phyloP scores from a whole-genome alignment of 2,113 vertebrate species.

The Fukomys damarensis region DNA sequence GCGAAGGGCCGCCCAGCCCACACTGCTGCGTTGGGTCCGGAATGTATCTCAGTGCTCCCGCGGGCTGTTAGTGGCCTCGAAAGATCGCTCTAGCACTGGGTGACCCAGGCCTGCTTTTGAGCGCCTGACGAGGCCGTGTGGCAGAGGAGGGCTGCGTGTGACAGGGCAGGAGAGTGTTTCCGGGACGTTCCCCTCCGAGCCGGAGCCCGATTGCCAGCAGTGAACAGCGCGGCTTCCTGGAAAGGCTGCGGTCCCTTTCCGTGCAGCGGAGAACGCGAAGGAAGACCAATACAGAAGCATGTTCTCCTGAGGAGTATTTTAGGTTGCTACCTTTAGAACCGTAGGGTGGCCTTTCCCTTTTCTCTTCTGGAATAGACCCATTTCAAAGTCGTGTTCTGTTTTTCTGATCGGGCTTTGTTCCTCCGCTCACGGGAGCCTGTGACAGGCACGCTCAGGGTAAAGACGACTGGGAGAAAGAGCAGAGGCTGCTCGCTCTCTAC shows the following conservation, averaged over 20 bases:
- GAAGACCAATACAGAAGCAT: not conserved
- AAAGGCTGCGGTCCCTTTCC: not conserved
- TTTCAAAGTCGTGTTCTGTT: not conserved
- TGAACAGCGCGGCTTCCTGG: not conserved
- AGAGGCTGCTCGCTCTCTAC: not conserved
- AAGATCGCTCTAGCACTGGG: conserved; percentile 55
- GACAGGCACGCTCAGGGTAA: not conserved
- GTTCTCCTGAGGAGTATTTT: not conserved
- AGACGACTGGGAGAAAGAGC: not conserved
- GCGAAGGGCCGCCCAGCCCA: not conserved
- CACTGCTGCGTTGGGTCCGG: not conserved
- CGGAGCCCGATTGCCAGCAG: not conserved
- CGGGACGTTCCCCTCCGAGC: not conserved
- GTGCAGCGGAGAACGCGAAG: not conserved
- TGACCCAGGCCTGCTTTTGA: conserved; percentile 27
- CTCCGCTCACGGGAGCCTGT: not conserved
- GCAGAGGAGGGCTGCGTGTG: not conserved
- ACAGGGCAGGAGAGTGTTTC: conserved; percentile 1
- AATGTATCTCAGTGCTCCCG: conserved; percentile 22
- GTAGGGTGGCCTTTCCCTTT: not conserved
- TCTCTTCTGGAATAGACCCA: not conserved
- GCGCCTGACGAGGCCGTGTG: not conserved
- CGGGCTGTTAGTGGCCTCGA: conserved; percentile 43
- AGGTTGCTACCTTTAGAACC: not conserved
- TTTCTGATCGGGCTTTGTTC: not conserved